Evolutionary conservation across 2,797 vertebrate genomes (phyloP).

Genomic region (Microhierax caerulescens): DNA sequence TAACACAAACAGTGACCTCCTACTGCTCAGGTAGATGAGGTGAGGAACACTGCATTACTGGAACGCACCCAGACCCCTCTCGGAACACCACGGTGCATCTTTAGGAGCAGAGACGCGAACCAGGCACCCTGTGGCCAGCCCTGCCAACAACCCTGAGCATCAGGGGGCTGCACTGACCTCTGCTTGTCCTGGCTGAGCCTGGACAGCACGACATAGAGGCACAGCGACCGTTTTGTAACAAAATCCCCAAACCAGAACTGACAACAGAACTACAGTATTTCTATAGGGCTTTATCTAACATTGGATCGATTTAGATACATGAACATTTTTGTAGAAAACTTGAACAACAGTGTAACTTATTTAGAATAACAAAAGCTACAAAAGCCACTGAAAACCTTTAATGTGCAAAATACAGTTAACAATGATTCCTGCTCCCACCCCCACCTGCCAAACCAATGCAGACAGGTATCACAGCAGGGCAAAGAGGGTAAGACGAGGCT

Average conservation of each 20-base stretch:
- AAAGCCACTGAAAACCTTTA: background rate
- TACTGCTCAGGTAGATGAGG: no score
- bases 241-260: background rate
- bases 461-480: background rate
- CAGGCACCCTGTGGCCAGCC: fast-evolving
- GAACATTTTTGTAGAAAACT: background rate
- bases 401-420: background rate
- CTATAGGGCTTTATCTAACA: background rate
- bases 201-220: fast-evolving
- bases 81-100: fast-evolving
- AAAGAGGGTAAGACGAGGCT: background rate
- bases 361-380: background rate
- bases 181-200: background rate
- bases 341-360: background rate
- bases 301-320: background rate
- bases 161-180: background rate
- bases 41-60: background rate
- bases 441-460: background rate
- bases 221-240: background rate
- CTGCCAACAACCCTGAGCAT: fast-evolving
- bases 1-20: background rate
- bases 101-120: background rate
- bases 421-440: background rate
- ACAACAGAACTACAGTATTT: fast-evolving
- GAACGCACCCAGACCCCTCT: fast-evolving